Base-by-base conservation (phyloP, 92 coral and sea anemone genomes). In the Heteractis magnifica region DNA sequence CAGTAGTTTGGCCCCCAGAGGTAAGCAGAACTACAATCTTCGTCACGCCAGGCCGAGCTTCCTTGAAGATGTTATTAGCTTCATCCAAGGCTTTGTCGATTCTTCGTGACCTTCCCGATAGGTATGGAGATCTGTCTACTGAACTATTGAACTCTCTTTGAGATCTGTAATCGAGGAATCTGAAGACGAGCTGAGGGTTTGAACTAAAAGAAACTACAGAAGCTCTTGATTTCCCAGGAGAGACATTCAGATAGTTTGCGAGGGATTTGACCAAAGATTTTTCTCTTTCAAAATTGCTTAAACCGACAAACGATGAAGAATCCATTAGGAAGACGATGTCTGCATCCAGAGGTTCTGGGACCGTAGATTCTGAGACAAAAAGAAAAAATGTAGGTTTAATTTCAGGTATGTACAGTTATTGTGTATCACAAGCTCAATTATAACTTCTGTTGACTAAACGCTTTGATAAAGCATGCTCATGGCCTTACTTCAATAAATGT, bases 251-350 rank as follows among this genome's bases (percentile, higher is more conserved):
- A 14, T 86, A 84, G n/a, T 85, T 86, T 13, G 92, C 95, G 34
- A 95, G 81, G 12, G 92, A 81, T 70, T 90, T 95, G 53, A 90
- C 93, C 71, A 95, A 94, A 11, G 80, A 70, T 68, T 90, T 92
- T 65, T 92, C 92, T 72, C 76, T 89, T 52, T 83, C 70, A 79
- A 93, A 95, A 59, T 90, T 85, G 8, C 78, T 55, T 9, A 52
- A 52, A 51, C 82, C 70, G 15, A 92, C 93, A 83, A 87, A 87
- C 1, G 94, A 80, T 50, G 98, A 95, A 9, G 97, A 91, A 77
- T 95, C 98, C 85, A 94, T 71, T 71, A 95, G 71, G 79, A 95
- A 91, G 12, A 94, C 79, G 8, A 95, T 78, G 56, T 92, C 92
- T 4, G 89, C 76, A 49, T 51, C 26, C 11, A 79, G 72, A 6